Evolutionary conservation across 2,113 vertebrate genomes (phyloP).

Genomic region (Tachysurus vachellii): DNA sequence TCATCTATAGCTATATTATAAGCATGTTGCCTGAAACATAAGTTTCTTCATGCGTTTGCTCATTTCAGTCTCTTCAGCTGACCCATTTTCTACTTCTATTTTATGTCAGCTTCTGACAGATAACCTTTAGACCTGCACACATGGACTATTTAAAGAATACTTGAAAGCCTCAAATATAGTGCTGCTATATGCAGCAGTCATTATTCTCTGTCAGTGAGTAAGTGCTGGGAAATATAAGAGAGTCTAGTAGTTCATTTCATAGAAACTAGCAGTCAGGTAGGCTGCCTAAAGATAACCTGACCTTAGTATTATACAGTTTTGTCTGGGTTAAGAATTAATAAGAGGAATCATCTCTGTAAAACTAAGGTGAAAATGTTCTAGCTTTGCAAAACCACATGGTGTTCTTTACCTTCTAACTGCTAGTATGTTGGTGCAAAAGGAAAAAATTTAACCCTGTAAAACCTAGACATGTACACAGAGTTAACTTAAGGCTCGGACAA

Average conservation of each 20-base stretch:
- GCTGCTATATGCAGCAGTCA: conserved; percentile 26
- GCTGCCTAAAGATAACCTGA: conserved; percentile 2
- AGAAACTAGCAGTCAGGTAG: conserved; percentile 1
- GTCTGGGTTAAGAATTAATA: not conserved
- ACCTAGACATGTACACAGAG: not conserved
- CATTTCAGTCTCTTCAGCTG: conserved; percentile 10
- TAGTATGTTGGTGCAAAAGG: not conserved
- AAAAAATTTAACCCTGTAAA: not conserved
- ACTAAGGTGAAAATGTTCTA: not conserved
- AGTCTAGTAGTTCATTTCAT: conserved; percentile 15
- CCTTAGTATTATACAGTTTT: not conserved
- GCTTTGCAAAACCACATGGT: not conserved
- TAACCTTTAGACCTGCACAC: conserved; percentile 28
- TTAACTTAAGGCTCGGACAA: not conserved
- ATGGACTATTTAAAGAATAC: conserved; percentile 32
- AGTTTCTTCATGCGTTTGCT: not conserved
- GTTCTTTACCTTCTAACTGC: not conserved
- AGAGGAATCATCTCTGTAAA: not conserved
- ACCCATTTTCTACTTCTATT: conserved; percentile 22
- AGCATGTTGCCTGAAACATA: not conserved
- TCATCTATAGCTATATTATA: not conserved
- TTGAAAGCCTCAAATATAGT: not conserved
- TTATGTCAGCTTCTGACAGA: conserved; percentile 32
- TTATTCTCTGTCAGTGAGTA: conserved; percentile 26
- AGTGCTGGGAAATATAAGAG: conserved; percentile 1